These are phyloP conservation scores for Brachypodius melanocephalos DNA, from an alignment of 2,113 vertebrate genomes.

Conservation along the genomic window DNA sequence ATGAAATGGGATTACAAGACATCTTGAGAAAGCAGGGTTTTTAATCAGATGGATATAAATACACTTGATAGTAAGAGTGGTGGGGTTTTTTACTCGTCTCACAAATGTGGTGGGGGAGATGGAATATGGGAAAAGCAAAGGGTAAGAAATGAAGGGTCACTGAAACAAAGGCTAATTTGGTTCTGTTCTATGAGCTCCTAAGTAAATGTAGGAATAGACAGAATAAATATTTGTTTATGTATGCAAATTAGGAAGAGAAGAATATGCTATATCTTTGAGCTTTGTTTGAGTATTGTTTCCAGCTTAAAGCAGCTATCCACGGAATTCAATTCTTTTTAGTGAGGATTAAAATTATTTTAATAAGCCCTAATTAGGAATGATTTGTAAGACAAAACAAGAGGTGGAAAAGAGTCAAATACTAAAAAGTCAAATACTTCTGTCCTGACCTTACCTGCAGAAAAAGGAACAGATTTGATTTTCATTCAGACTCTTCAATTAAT, in stretches of 20 bases:
- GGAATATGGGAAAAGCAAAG: not conserved
- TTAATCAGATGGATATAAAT: not conserved
- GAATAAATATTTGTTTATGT: not conserved
- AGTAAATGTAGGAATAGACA: not conserved
- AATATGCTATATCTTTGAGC: not conserved
- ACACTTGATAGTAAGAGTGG: not conserved
- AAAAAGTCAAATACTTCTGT: not conserved
- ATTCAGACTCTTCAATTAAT: not conserved
- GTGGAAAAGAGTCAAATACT: not conserved
- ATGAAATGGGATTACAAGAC: not conserved
- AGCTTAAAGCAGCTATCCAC: not conserved
- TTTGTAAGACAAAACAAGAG: not conserved
- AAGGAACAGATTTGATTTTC: not conserved
- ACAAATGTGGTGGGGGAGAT: not conserved
- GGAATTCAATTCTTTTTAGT: not conserved
- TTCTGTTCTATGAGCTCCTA: not conserved
- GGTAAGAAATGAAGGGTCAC: not conserved
- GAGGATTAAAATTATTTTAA: slow-evolving; percentile 22
- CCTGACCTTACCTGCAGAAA: not conserved
- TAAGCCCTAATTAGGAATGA: not conserved
- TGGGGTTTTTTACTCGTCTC: not conserved
- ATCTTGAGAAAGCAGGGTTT: not conserved
- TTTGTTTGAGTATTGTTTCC: not conserved
- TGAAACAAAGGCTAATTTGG: not conserved
- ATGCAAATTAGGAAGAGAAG: not conserved